A percentile compares a stretch with the other conserved stretches of the same genome.
phyloP scores from a whole-genome alignment of 2,888 invertebrate species.

The Strigamia crassipes region DNA sequence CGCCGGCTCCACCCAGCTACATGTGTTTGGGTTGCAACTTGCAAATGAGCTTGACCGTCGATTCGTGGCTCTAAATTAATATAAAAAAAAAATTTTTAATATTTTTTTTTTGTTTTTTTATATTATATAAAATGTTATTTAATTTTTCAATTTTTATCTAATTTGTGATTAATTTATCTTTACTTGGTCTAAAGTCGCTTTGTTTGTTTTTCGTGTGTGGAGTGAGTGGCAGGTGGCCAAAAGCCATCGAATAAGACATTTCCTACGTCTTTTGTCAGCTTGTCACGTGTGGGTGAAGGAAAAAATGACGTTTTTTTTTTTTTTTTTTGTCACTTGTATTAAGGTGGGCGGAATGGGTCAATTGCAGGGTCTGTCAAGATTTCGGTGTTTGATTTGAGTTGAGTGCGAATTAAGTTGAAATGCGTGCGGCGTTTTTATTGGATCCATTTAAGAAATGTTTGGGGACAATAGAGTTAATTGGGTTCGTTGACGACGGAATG shows the following conservation, averaged over 20 bases:
- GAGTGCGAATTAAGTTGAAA: slow-evolving; percentile 1
- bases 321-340: not conserved
- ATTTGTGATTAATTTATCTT: not conserved
- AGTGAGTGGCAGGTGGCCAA: slow-evolving; percentile 19
- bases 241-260: not conserved
- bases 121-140: too few species aligned
- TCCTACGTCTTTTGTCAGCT: not conserved
- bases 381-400: not conserved
- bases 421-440: not conserved
- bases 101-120: too few species aligned
- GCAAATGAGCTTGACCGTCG: not conserved
- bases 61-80: not conserved
- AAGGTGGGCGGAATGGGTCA: slow-evolving; percentile 8
- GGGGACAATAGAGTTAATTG: too few species aligned
- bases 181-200: not conserved
- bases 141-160: too few species aligned
- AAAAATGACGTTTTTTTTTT: not conserved
- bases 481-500: too few species aligned
- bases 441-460: not conserved
- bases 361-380: not conserved
- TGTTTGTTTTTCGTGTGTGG: not conserved
- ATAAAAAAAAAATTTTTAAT: too few species aligned
- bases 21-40: slow-evolving; percentile 8
- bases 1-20: not conserved
- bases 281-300: not conserved